phyloP scores from a whole-genome alignment of 1,140 invertebrate genomes.

The Diprion similis region DNA sequence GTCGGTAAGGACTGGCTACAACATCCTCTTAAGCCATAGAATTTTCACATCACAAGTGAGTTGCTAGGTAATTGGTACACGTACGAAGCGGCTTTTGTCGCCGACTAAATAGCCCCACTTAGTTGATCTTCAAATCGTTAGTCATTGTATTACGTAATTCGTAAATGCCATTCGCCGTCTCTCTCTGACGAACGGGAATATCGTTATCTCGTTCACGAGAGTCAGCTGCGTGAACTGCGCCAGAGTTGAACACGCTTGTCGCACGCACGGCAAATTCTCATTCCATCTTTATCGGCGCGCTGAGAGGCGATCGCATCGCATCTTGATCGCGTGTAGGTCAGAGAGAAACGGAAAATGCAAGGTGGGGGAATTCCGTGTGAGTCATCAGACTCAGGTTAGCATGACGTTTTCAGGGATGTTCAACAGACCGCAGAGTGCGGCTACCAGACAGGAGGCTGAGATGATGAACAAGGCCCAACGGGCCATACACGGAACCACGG shows the following conservation, averaged over 20 bases:
- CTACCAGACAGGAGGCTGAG: slow-evolving; percentile 79
- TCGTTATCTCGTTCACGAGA: neutral
- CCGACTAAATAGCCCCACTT: no score
- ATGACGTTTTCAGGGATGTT: slow-evolving; percentile 58
- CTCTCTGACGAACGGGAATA: neutral
- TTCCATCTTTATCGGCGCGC: no score
- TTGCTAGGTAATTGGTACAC: no score
- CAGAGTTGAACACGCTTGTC: neutral
- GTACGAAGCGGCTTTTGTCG: no score
- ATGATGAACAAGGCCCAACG: slow-evolving; percentile 79
- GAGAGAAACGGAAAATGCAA: neutral
- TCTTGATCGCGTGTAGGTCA: neutral
- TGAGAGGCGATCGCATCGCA: no score
- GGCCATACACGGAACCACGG: slow-evolving; percentile 65
- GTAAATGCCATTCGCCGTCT: neutral
- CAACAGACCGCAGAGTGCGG: slow-evolving; percentile 77
- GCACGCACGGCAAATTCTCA: no score
- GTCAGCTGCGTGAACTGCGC: neutral
- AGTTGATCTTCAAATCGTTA: no score
- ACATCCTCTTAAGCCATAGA: no score
- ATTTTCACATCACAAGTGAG: no score
- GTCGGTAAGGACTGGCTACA: no score
- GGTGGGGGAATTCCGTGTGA: neutral
- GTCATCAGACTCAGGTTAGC: slow-evolving; percentile 5
- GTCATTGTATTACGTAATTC: neutral